phyloP scores from a whole-genome alignment of 2,888 invertebrate species.

The Morpho deidamia region DNA sequence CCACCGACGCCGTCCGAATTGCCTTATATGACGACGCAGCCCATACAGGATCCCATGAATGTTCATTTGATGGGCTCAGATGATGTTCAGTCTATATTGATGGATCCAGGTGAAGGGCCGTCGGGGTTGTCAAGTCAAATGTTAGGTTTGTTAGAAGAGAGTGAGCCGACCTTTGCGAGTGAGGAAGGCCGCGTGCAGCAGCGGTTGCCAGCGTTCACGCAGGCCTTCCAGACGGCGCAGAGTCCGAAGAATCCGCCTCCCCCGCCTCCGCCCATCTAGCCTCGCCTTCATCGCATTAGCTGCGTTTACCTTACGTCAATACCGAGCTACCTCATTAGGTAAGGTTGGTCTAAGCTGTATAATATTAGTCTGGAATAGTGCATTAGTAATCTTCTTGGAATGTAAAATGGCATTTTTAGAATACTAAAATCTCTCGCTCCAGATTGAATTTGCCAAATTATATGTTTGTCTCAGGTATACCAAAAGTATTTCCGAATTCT shows the following conservation, averaged over 20 bases:
- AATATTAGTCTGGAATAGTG: slow-evolving; percentile 52
- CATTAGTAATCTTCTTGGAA: slow-evolving; percentile 37
- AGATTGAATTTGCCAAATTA: slow-evolving; percentile 64
- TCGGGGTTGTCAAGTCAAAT: slow-evolving; percentile 62
- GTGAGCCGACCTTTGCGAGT: slow-evolving; percentile 36
- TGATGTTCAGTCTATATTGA: slow-evolving; percentile 51
- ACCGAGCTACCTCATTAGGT: slow-evolving; percentile 74
- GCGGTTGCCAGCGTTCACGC: slow-evolving; percentile 68
- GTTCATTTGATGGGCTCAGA: slow-evolving; percentile 51
- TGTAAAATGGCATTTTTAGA: slow-evolving; percentile 11
- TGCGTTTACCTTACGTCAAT: slow-evolving; percentile 67
- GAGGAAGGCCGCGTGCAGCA: slow-evolving; percentile 54
- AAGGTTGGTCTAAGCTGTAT: slow-evolving; percentile 68
- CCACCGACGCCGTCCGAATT: slow-evolving; percentile 47
- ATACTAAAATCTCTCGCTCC: slow-evolving; percentile 9
- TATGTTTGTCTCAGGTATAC: slow-evolving; percentile 68
- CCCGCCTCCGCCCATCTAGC: slow-evolving; percentile 68
- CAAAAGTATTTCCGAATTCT: slow-evolving; percentile 76
- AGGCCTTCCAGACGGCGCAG: slow-evolving; percentile 67
- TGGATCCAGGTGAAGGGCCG: slow-evolving; percentile 68
- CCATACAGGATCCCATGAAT: slow-evolving; percentile 38
- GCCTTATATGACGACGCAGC: slow-evolving; percentile 32
- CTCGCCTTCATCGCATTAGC: slow-evolving; percentile 54
- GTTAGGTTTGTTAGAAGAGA: slow-evolving; percentile 45
- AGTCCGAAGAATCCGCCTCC: slow-evolving; percentile 66